phyloP scores from a whole-genome alignment of 2,113 vertebrate genomes.

The Microcebus murinus region DNA sequence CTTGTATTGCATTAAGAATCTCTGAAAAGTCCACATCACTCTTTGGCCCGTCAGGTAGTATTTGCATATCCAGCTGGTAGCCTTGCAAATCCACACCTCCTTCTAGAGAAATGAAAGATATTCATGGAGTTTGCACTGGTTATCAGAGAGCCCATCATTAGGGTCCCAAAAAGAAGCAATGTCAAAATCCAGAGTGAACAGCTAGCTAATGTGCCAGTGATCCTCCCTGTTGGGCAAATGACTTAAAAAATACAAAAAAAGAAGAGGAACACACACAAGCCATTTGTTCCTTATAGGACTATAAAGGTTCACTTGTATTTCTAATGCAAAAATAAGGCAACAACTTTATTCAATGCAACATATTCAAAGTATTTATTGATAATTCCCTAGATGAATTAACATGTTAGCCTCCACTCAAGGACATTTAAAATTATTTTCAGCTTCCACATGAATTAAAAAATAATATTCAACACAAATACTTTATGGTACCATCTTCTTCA shows the following conservation, averaged over 20 bases:
- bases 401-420: neutral
- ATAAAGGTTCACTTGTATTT: neutral
- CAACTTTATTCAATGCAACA: neutral
- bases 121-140: slow-evolving; percentile 82
- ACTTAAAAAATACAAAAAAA: neutral
- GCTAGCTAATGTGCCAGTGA: slow-evolving; percentile 25
- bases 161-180: slow-evolving; percentile 68
- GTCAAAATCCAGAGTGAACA: slow-evolving; percentile 61
- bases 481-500: neutral
- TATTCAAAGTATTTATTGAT: neutral
- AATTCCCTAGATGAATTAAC: slow-evolving; percentile 33
- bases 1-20: slow-evolving; percentile 90
- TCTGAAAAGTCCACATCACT: slow-evolving; percentile 90
- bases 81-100: slow-evolving; percentile 87
- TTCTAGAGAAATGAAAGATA: slow-evolving; percentile 89
- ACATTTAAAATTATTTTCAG: slow-evolving; percentile 30
- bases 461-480: neutral
- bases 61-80: slow-evolving; percentile 86
- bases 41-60: slow-evolving; percentile 85
- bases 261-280: neutral
- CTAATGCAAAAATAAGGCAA: slow-evolving; percentile 45
- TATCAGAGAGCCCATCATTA: slow-evolving; percentile 72
- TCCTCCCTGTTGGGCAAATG: slow-evolving; percentile 25
- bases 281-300: neutral
- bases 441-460: neutral